Evolutionary conservation across 2,113 vertebrate genomes (phyloP).

Genomic region (Rhinoderma darwinii): DNA sequence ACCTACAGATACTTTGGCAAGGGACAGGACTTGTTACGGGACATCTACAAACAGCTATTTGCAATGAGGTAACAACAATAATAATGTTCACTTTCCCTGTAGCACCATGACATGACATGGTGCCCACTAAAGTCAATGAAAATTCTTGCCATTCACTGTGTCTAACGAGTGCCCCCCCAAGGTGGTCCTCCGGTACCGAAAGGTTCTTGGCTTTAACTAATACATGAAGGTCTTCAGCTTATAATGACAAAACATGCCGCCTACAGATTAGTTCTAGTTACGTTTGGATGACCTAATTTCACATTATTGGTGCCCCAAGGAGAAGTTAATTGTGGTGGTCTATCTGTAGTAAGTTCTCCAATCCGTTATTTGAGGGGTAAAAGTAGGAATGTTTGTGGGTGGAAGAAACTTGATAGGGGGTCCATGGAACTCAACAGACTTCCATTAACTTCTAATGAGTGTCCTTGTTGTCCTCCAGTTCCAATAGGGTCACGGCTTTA

Average conservation of each 20-base stretch:
- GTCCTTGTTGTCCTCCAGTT: not conserved
- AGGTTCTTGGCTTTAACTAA: not conserved
- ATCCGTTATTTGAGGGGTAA: not conserved
- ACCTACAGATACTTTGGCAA: not conserved
- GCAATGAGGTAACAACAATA: not conserved
- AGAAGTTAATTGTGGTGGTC: not conserved
- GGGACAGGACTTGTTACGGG: not conserved
- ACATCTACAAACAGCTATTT: too few relatives aligned
- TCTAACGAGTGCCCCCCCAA: not conserved
- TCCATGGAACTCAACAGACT: too few relatives aligned
- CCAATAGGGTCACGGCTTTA: not conserved
- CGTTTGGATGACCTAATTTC: not conserved
- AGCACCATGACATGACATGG: not conserved
- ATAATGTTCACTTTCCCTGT: not conserved
- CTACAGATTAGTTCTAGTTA: not conserved
- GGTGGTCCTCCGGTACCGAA: not conserved
- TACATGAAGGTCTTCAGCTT: too few relatives aligned
- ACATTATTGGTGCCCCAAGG: not conserved
- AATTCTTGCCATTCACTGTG: not conserved
- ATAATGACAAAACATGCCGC: too few relatives aligned
- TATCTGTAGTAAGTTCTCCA: not conserved
- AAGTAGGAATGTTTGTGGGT: not conserved
- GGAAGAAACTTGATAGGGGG: not conserved
- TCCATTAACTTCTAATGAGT: not conserved
- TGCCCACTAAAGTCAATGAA: not conserved